Conservation (phyloP, 2,888 invertebrate genomes). For the Nomada fabriciana region DNA sequence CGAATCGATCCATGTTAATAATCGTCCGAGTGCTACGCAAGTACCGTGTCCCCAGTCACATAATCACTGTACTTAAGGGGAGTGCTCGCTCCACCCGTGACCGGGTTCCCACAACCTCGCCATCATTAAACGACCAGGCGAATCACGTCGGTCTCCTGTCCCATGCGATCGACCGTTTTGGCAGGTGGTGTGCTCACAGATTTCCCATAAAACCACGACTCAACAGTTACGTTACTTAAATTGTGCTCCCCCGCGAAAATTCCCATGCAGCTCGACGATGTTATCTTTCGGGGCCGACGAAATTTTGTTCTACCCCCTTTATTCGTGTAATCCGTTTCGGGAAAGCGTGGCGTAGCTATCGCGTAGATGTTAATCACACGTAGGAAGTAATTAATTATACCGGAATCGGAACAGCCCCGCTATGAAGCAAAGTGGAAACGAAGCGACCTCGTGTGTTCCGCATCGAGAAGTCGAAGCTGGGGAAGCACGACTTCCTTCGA, state of each 20-base stretch:
- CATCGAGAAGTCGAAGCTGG: conserved; percentile 20
- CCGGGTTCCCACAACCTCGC: conserved; percentile 83
- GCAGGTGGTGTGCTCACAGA: conserved; percentile 73
- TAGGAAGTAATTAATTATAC: conserved; percentile 28
- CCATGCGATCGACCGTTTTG: conserved; percentile 68
- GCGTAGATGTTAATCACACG: conserved; percentile 30
- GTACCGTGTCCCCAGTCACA: conserved; percentile 79
- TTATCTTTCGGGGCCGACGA: not conserved
- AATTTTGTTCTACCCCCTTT: not conserved
- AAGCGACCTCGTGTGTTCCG: conserved; percentile 36
- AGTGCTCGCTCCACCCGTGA: conserved; percentile 76
- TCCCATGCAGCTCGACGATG: conserved; percentile 71
- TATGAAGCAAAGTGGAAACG: conserved; percentile 29
- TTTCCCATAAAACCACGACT: conserved; percentile 73
- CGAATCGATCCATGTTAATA: conserved; percentile 59
- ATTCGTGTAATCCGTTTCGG: too few species aligned
- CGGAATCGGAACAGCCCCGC: conserved; percentile 15
- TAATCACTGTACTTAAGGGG: conserved; percentile 82
- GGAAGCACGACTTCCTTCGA: conserved; percentile 36
- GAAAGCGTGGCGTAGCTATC: not conserved
- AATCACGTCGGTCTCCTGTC: conserved; percentile 63
- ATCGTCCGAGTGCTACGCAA: conserved; percentile 74
- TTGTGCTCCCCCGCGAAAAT: conserved; percentile 70
- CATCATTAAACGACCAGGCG: conserved; percentile 70
- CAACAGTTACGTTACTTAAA: conserved; percentile 61